A percentile compares a stretch with the other conserved stretches of the same genome.
phyloP scores from a whole-genome alignment of 2,113 vertebrate genomes.

The Nycticorax nycticorax region DNA sequence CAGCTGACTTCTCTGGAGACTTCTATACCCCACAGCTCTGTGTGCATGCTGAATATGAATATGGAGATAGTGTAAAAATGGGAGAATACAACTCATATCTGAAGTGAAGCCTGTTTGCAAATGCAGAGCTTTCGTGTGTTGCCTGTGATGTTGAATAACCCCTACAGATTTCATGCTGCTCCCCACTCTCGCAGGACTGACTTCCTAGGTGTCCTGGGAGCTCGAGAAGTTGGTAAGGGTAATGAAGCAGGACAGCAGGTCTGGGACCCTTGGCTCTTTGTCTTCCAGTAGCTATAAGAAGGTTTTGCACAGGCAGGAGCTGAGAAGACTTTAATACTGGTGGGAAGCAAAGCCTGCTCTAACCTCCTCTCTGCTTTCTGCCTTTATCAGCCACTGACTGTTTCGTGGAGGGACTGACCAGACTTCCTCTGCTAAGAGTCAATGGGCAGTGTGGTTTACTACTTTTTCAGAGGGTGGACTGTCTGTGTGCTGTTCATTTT shows the following conservation, averaged over 20 bases:
- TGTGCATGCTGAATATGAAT: neutral
- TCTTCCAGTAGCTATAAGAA: neutral
- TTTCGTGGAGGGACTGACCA: neutral
- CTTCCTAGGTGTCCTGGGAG: neutral
- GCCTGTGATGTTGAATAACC: fast-evolving
- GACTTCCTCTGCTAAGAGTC: neutral
- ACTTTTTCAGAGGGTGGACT: neutral
- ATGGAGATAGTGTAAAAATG: neutral
- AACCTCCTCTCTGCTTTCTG: neutral
- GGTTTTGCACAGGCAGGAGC: neutral
- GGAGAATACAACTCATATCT: neutral
- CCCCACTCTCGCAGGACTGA: neutral
- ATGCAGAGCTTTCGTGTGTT: neutral
- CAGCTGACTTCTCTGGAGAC: neutral
- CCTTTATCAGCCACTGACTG: neutral
- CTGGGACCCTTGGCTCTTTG: neutral
- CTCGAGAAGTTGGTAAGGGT: neutral
- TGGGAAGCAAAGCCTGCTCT: neutral
- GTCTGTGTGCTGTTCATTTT: neutral
- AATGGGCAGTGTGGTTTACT: neutral
- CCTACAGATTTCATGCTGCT: neutral
- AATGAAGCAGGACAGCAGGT: neutral
- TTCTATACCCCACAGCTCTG: neutral
- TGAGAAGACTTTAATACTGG: neutral
- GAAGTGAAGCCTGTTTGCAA: neutral